Conservation (phyloP, 2,113 vertebrate genomes). For the Miniopterus natalensis region DNA sequence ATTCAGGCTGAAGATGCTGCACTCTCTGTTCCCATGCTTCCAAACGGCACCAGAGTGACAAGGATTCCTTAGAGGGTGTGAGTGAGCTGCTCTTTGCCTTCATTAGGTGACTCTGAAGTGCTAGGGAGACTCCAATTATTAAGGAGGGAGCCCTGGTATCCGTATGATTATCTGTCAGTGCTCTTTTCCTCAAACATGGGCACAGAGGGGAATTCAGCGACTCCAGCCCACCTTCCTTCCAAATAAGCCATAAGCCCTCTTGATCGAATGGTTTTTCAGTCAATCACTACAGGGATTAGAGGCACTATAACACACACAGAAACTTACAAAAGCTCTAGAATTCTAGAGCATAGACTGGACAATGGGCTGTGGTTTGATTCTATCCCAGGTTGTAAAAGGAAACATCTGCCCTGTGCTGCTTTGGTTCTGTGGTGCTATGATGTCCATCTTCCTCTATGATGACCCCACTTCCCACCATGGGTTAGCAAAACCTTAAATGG, state of each 20-base stretch:
- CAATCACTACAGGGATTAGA: background rate
- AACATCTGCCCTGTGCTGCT: background rate
- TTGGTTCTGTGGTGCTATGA: accelerated
- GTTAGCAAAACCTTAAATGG: background rate
- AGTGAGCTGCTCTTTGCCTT: background rate
- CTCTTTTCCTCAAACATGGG: background rate
- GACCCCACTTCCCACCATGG: background rate
- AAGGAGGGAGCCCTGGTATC: background rate
- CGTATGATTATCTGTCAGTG: background rate
- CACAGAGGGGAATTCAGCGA: background rate
- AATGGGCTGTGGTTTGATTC: background rate
- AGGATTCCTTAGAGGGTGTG: background rate
- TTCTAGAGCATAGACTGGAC: background rate
- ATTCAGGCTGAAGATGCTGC: background rate
- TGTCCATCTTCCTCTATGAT: background rate
- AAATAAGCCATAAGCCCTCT: background rate
- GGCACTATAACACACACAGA: background rate
- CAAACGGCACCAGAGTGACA: background rate
- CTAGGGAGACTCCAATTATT: background rate
- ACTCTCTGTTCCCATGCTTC: background rate
- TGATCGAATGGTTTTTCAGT: background rate
- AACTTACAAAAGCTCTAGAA: background rate
- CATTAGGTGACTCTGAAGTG: background rate
- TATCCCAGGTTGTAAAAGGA: too few species aligned
- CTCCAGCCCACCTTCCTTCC: background rate